Conservation (phyloP, 2,797 vertebrate species). For the Mallotus villosus region DNA sequence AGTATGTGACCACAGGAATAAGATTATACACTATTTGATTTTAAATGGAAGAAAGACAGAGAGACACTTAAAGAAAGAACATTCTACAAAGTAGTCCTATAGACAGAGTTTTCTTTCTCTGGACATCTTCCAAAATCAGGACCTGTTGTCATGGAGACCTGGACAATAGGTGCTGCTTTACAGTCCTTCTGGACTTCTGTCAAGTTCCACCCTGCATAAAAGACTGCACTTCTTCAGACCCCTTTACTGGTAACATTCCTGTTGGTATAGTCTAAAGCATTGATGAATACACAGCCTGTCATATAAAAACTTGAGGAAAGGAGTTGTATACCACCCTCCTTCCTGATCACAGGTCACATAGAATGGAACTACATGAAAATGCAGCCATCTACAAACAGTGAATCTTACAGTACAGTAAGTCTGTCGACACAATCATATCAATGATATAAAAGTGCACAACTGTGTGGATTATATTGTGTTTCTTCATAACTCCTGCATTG, state of each 20-base stretch:
- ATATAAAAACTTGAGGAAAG: no score
- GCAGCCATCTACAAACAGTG: no score
- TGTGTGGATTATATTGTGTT: no score
- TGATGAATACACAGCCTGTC: neutral
- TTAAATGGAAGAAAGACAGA: constrained; percentile 16
- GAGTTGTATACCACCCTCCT: no score
- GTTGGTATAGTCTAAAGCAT: neutral
- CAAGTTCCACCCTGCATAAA: neutral
- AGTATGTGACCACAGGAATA: no score
- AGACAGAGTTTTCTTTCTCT: constrained; percentile 47
- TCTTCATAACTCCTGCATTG: no score
- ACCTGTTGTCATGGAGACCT: constrained; percentile 65
- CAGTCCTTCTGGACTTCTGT: constrained; percentile 40
- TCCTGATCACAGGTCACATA: no score
- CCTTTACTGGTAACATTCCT: neutral
- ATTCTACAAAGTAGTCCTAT: constrained; percentile 26
- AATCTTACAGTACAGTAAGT: no score
- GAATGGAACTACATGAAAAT: no score
- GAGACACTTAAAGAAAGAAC: constrained; percentile 3
- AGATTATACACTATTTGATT: no score
- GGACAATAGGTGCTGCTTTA: constrained; percentile 58
- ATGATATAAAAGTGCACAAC: no score
- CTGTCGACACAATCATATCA: no score
- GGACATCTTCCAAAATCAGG: constrained; percentile 65
- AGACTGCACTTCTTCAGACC: neutral